These are phyloP conservation scores for Bombus breviceps DNA, from an alignment of 1,140 invertebrate genomes.

Conservation along the genomic window DNA sequence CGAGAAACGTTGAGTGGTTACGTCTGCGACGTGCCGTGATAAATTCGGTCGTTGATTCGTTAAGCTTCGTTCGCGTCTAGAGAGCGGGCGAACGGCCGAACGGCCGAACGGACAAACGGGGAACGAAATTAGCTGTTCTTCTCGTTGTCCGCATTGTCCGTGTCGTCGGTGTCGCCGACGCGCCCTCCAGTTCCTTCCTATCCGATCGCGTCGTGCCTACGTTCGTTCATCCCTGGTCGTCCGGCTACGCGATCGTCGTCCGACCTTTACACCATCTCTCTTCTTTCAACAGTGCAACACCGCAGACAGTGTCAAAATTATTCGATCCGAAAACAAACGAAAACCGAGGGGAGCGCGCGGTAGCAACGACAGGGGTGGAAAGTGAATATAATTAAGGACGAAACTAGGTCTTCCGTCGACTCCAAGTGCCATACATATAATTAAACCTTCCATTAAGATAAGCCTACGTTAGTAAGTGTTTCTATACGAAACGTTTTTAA, in stretches of 20 bases:
- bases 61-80: conserved; percentile 50
- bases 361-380: background rate
- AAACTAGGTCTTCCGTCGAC: conserved; percentile 8
- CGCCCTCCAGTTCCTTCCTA: background rate
- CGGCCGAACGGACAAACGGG: conserved; percentile 25
- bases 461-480: conserved; percentile 11
- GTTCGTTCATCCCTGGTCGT: background rate
- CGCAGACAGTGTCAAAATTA: conserved; percentile 7
- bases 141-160: background rate
- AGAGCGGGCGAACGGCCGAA: conserved; percentile 24
- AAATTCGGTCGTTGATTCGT: conserved; percentile 56
- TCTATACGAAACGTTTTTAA: background rate
- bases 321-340: conserved; percentile 23
- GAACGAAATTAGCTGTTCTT: conserved; percentile 45
- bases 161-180: background rate
- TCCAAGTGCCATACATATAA: conserved; percentile 18
- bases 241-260: background rate
- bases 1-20: conserved; percentile 44
- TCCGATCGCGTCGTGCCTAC: background rate
- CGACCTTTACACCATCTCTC: conserved; percentile 1
- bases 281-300: conserved; percentile 22
- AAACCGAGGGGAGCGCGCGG: background rate
- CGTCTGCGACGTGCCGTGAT: conserved; percentile 52
- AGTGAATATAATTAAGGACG: conserved; percentile 19
- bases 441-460: conserved; percentile 26